Base-by-base conservation (phyloP, 53 echinoderm and acorn worm species). In the Antedon mediterranea region DNA sequence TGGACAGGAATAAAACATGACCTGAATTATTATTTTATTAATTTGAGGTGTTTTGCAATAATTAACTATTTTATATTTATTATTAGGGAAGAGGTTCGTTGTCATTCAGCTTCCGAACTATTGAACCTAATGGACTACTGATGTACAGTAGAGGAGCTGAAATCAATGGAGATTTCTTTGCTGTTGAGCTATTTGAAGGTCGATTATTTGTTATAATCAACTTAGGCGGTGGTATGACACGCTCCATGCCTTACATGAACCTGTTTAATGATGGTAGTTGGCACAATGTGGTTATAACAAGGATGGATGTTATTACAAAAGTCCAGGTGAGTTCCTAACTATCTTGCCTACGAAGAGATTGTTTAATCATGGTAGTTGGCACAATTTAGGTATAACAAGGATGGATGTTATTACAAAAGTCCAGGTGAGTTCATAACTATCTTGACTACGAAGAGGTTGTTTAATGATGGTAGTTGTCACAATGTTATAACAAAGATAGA, bases 401-500 rank as follows among this genome's bases (percentile, higher is more conserved):
- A 86, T 86, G 29, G 80, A 80, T 15, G 84, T 75, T 26, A 42
- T 74, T 75, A 88, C 88, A 33, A 75, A 71, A 28, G 33, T 87
- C 28, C 88, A 87, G 88, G 88, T 84, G 72, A 76, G 71, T 31
- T 29, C 37, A 29, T 32, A 32, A 32, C 3, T 11, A 72, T 72
- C 72, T 72, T 86, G 74, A 84, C 84, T 0, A 72, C 86, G 43
- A 84, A 88, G 14, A 81, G 82, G 2, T 82, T 81, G 0, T 83
- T 98, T 31, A 86, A 92, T 71, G 98, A 98, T 43, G 92, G 98
- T 32, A 74, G 85, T 0, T 98, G 98, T 92, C 92, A 98, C 43
- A 85, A 76, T 7, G 77, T 72, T 6, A 76, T 98, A 44, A 42
- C 75, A 8, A 79, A 90, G 30, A 86, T 86, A 29, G 80, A 80